These are phyloP conservation scores for Clepsis dumicolana DNA, from an alignment of 2,888 invertebrate species.

Conservation along the genomic window DNA sequence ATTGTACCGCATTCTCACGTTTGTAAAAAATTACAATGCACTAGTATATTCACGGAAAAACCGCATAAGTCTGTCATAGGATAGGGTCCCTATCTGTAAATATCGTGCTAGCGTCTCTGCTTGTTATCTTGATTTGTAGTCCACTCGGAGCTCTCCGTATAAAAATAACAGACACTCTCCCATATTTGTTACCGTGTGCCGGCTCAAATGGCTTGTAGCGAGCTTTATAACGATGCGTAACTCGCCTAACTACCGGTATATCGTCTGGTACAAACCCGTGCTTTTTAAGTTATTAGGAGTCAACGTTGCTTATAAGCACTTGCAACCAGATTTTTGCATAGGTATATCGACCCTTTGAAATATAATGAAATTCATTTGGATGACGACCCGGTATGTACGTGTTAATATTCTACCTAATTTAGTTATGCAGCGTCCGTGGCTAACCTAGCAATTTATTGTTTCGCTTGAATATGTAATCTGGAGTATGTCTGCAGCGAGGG, in stretches of 20 bases:
- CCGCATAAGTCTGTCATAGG: constrained; percentile 38
- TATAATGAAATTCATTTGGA: neutral
- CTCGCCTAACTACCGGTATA: constrained; percentile 37
- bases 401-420: constrained; percentile 40
- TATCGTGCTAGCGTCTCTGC: constrained; percentile 69
- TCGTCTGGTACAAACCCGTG: constrained; percentile 30
- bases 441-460: constrained; percentile 63
- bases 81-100: constrained; percentile 63
- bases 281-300: constrained; percentile 27
- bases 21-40: neutral
- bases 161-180: constrained; percentile 70
- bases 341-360: no score
- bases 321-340: constrained; percentile 7
- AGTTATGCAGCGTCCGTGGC: constrained; percentile 51
- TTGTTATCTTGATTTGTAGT: constrained; percentile 82
- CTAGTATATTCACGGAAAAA: constrained; percentile 2
- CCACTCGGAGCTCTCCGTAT: constrained; percentile 69
- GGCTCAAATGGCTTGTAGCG: constrained; percentile 67
- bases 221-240: constrained; percentile 62
- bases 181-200: constrained; percentile 45
- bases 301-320: neutral
- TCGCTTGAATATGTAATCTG: constrained; percentile 65
- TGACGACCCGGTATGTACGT: constrained; percentile 2
- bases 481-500: constrained; percentile 51
- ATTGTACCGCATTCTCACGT: no score